A percentile compares a stretch with the other conserved stretches of the same genome.
phyloP scores from a whole-genome alignment of 2,797 vertebrate species.

The Leptatherina wallacei region DNA sequence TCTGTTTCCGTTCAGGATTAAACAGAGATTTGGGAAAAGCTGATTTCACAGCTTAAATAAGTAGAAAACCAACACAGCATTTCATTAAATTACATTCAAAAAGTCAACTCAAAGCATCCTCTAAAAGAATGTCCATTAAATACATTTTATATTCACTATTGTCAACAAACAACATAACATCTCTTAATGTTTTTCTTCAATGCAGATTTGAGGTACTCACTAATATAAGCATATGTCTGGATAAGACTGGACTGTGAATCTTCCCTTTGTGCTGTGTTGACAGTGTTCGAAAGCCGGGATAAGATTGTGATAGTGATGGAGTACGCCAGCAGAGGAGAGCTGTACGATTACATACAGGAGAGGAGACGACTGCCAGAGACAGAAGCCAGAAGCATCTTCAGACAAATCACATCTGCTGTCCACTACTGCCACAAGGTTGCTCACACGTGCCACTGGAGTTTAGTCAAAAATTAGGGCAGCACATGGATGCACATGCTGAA shows the following conservation, averaged over 20 bases:
- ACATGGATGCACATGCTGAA: constrained; percentile 45
- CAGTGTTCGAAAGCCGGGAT: constrained; percentile 88
- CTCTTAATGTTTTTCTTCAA: background rate
- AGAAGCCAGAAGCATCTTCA: constrained; percentile 85
- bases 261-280: constrained; percentile 30
- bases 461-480: constrained; percentile 17
- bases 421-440: constrained; percentile 87
- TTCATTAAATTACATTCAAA: background rate
- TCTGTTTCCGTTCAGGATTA: background rate
- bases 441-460: constrained; percentile 8
- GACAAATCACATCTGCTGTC: constrained; percentile 86
- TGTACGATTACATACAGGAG: constrained; percentile 86
- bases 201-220: background rate
- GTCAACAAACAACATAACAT: background rate
- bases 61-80: background rate
- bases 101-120: background rate
- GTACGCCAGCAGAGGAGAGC: constrained; percentile 85
- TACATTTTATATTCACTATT: background rate
- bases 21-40: background rate
- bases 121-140: background rate
- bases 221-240: background rate
- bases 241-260: background rate
- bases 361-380: constrained; percentile 79
- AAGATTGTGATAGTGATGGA: constrained; percentile 90
- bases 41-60: background rate